Percentiles rank a stretch among this genome's conserved stretches.
These are phyloP conservation scores for Harpegnathos saltator DNA, from an alignment of 1,140 invertebrate genomes.

Conservation along the genomic window DNA sequence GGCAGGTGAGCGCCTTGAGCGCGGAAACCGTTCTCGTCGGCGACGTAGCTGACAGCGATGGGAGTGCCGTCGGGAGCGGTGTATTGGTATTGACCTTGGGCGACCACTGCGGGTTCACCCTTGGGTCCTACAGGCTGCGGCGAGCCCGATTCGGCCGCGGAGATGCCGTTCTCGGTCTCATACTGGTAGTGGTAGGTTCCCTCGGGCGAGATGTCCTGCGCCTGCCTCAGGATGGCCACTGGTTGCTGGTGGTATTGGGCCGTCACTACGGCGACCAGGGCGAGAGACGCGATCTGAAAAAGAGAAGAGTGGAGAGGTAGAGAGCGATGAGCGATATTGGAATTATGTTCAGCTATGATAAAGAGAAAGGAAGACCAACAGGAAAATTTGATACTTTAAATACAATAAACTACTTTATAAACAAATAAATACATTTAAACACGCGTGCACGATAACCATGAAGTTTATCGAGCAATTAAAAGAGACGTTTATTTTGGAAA, in stretches of 20 bases:
- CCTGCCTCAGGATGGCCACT: slow-evolving; percentile 80
- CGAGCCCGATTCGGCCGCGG: slow-evolving; percentile 86
- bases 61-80: slow-evolving; percentile 87
- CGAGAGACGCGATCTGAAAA: slow-evolving; percentile 77
- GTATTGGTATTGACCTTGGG: slow-evolving; percentile 86
- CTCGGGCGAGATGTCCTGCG: slow-evolving; percentile 79
- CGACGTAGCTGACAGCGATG: slow-evolving; percentile 85
- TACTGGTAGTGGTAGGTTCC: slow-evolving; percentile 85
- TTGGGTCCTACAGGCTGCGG: slow-evolving; percentile 85
- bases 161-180: slow-evolving; percentile 89
- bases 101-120: slow-evolving; percentile 83
- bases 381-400: too few species aligned
- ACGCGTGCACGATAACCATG: too few species aligned
- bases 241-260: slow-evolving; percentile 68
- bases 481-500: too few species aligned
- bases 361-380: too few species aligned
- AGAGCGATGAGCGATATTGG: too few species aligned
- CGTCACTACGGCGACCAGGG: slow-evolving; percentile 69
- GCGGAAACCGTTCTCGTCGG: slow-evolving; percentile 87
- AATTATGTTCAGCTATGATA: too few species aligned
- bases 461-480: not conserved
- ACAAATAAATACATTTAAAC: too few species aligned
- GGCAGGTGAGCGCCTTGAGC: slow-evolving; percentile 87
- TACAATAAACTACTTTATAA: too few species aligned
- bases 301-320: not conserved